Evolutionary conservation across 2,113 vertebrate species (phyloP).

Genomic region (Chaetura pelagica): DNA sequence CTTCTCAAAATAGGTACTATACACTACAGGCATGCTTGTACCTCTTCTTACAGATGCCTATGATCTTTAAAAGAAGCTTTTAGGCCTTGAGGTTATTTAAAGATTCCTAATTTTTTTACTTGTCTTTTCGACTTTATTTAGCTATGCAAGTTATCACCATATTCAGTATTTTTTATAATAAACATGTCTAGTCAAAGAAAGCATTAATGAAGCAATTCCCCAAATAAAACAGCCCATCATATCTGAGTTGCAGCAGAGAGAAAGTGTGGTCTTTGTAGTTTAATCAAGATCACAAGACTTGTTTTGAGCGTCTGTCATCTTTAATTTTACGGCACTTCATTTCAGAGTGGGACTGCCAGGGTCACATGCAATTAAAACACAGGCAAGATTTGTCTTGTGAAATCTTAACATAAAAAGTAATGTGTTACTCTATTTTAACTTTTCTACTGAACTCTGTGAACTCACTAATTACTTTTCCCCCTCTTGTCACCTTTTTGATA

Average conservation of each 20-base stretch:
- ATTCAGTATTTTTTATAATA: constrained; percentile 87
- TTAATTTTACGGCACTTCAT: constrained; percentile 90
- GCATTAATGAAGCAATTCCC: constrained; percentile 92
- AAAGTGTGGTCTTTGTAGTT: constrained; percentile 89
- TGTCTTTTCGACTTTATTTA: constrained; percentile 79
- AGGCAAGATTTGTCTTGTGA: constrained; percentile 88
- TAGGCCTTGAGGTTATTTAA: constrained; percentile 72
- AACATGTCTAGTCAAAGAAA: constrained; percentile 94
- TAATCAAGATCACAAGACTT: constrained; percentile 91
- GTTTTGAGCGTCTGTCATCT: constrained; percentile 89
- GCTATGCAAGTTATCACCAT: constrained; percentile 78
- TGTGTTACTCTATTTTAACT: constrained; percentile 90
- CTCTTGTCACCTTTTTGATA: constrained; percentile 89
- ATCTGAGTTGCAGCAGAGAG: constrained; percentile 87
- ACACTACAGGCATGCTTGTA: background rate
- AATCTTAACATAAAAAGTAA: constrained; percentile 90
- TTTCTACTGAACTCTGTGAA: constrained; percentile 86
- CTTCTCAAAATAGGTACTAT: background rate
- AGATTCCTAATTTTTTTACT: constrained; percentile 69
- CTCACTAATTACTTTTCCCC: constrained; percentile 90
- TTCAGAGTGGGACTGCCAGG: constrained; percentile 86
- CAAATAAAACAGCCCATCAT: constrained; percentile 90
- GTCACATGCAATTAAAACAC: constrained; percentile 92
- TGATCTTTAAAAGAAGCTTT: constrained; percentile 48
- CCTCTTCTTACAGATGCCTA: background rate